phyloP scores from a whole-genome alignment of 2,113 vertebrate genomes.

The Cacatua alba region DNA sequence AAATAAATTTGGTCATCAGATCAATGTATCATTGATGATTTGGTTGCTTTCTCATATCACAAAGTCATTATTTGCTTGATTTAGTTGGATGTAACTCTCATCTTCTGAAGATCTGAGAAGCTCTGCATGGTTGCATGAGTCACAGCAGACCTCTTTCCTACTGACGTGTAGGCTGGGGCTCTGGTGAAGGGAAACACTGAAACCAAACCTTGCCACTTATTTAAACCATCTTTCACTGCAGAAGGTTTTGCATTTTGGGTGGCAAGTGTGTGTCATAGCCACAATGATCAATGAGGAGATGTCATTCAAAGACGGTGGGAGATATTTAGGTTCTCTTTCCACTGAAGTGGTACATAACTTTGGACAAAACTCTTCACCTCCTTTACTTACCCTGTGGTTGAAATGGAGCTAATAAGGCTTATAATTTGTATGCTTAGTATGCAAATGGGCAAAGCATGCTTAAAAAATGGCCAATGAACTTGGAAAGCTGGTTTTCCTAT shows the following conservation, averaged over 20 bases:
- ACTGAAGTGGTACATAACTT: neutral
- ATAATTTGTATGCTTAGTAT: conserved; percentile 44
- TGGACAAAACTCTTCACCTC: neutral
- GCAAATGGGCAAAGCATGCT: conserved; percentile 16
- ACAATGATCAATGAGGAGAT: neutral
- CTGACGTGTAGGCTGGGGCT: neutral
- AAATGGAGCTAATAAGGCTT: conserved; percentile 51
- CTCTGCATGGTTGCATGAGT: neutral
- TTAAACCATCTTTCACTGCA: neutral
- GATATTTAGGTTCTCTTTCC: neutral
- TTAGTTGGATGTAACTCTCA: neutral
- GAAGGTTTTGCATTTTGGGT: neutral
- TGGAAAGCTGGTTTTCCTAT: neutral
- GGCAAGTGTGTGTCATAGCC: neutral
- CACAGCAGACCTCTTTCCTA: neutral
- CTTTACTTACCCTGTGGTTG: neutral
- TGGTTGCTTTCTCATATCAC: neutral
- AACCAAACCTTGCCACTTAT: neutral
- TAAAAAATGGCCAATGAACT: neutral
- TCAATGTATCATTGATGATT: neutral
- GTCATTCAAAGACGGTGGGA: neutral
- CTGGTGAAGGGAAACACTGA: neutral
- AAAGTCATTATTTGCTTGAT: neutral
- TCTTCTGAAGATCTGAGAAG: neutral
- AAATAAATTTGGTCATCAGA: neutral